Evolutionary conservation across 2,113 vertebrate species (phyloP), one percentile per base, ranked within the genome.

Genomic region (Ameiurus melas): DNA sequence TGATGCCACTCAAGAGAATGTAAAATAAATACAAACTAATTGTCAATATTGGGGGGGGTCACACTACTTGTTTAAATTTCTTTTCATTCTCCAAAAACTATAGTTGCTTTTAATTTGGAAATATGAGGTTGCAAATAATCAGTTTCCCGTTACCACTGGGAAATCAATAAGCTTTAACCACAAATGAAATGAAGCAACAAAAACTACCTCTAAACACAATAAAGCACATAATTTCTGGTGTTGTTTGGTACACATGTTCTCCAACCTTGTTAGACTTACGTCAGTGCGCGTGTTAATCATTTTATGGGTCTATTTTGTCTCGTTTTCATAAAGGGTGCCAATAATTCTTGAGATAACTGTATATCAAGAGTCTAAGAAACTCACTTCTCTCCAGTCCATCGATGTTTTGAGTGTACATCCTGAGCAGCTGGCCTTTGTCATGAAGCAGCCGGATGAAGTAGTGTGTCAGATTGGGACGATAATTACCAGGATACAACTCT

Each of bases 361-460:
- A 36, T 89, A 55, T 16, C 36, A 62, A 43, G 5, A 88, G 19
- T 77, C 51, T 62, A 25, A 27, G 9, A 51, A 5, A 53, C 96
- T 89, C 91, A 99, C 98, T 89, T 93, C 97, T 94, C 90, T 99
- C 98, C 30, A 99, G 95, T 20, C 98, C 98, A 0, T 99, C 98
- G 0, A 99, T 99, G 89, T 99, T 99, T 95, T 99, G 98, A 0
- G 98, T 99, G 89, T 99, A 99, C 92, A 99, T 96, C 84, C 98
- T 95, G 87, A 97, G 96, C 0, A 99, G 96, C 84, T 97, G 95
- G 13, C 94, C 93, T 92, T 98, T 99, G 89, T 97, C 90, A 0
- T 98, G 96, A 0, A 99, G 96, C 64, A 99, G 95, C 0, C 96
- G 94, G 0, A 99, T 94, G 90, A 99, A 99, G 85, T 97, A 97